Percentiles rank a stretch among this genome's conserved stretches.
Conservation (phyloP, 2,797 vertebrate species). For the Bryconaethiops microstoma region DNA sequence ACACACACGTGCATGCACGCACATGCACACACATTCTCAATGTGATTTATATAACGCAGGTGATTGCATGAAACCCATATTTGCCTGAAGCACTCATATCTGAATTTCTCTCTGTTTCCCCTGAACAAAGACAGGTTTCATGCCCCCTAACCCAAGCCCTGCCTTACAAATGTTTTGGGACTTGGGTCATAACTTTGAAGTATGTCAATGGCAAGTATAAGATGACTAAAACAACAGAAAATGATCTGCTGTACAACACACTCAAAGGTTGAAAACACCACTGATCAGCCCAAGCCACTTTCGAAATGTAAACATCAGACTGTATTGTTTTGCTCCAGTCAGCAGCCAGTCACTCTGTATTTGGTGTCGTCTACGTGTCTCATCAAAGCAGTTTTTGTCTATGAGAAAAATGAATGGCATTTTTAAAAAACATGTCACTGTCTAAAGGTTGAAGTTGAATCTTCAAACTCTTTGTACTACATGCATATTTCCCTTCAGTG, state of each 20-base stretch:
- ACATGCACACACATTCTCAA: background rate
- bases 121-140: conserved; percentile 35
- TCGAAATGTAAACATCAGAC: conserved; percentile 3
- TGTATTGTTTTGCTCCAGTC: too few relatives aligned
- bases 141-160: conserved; percentile 22
- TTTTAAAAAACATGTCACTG: too few relatives aligned
- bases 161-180: conserved; percentile 20
- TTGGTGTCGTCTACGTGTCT: too few relatives aligned
- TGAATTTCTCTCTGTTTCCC: conserved; percentile 25
- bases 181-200: conserved; percentile 18
- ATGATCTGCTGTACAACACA: conserved; percentile 2
- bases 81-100: conserved; percentile 22
- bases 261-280: too few relatives aligned
- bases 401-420: too few relatives aligned
- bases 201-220: conserved; percentile 1
- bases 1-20: background rate
- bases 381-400: too few relatives aligned
- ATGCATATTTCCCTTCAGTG: too few relatives aligned
- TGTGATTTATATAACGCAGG: conserved; percentile 28
- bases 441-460: too few relatives aligned
- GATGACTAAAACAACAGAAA: conserved; percentile 1
- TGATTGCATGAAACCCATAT: conserved; percentile 16
- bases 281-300: too few relatives aligned
- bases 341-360: too few relatives aligned
- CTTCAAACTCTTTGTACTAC: too few relatives aligned